These are phyloP conservation scores for Rhadina sibilatrix DNA, from an alignment of 2,113 vertebrate species.

Conservation along the genomic window DNA sequence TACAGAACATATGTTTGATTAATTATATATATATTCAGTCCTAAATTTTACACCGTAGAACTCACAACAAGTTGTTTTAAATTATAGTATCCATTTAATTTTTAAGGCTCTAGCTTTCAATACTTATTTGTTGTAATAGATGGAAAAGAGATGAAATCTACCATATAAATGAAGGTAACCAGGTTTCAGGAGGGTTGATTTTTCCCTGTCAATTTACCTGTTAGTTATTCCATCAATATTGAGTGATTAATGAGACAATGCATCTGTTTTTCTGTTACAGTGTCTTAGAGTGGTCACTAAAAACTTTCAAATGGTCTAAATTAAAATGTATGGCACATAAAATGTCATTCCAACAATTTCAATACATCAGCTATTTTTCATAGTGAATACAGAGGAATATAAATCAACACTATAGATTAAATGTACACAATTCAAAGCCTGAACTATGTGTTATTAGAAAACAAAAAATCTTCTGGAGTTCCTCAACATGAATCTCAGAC, in stretches of 20 bases:
- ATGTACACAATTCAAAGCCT: not conserved
- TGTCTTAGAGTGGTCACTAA: not conserved
- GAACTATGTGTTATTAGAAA: not conserved
- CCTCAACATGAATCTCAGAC: not conserved
- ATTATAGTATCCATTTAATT: not conserved
- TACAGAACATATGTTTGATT: not conserved
- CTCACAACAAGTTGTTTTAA: not conserved
- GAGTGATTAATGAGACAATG: not conserved
- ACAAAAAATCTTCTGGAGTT: not conserved
- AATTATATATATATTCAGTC: not conserved
- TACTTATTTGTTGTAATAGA: not conserved
- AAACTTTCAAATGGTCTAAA: not conserved
- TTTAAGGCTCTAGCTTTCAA: not conserved
- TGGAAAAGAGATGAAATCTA: not conserved
- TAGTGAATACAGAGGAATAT: not conserved
- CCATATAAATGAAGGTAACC: not conserved
- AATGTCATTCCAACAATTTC: not conserved
- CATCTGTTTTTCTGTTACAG: not conserved
- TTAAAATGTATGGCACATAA: too few relatives aligned
- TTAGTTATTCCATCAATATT: not conserved
- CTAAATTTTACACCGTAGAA: not conserved
- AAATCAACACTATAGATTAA: not conserved
- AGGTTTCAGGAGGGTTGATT: not conserved
- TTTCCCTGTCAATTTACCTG: not conserved
- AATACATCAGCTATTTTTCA: not conserved